Base-by-base conservation (phyloP, 2,888 invertebrate genomes). In the Callimorpha dominula region DNA sequence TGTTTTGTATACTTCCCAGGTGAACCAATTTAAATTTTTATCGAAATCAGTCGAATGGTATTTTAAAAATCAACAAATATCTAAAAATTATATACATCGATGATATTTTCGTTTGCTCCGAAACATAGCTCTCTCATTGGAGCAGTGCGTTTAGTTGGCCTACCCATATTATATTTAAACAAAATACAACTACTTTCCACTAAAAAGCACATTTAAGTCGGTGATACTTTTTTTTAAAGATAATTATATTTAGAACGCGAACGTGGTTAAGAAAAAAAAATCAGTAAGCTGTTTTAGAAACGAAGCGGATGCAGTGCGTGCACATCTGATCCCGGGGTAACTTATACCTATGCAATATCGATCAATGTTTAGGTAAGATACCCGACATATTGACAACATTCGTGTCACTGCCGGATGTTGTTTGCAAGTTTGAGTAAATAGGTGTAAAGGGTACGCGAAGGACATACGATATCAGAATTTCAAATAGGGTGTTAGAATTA, bases 401-500 rank as follows among this genome's bases (percentile, higher is more conserved):
- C 69, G 40, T 8, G 78, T 75, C 76, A 71, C 84, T 87, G 88
- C 91, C 93, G 93, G 93, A 93, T 93, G 92, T 93, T 87, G 81
- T 89, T 91, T 88, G 87, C 88, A 84, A 87, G 83, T 81, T 84
- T 80, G 69, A 73, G 78, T 79, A 81, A 81, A 78, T 81, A 78
- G 84, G 65, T 72, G 76, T 81, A 87, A 90, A 93, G 94, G 93
- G 91, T 90, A 92, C 71, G 76, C 85, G 93, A 94, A 95, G 94
- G 94, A 93, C 94, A 88, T 78, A 78, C 79, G 87, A 87, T 93
- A 93, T 93, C 90, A 77, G 90, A 89, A 92, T 81, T 85, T 83
- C 82, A 87, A 85, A 85, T 81, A 79, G 15, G 71, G 76, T 78
- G 72, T 84, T 82, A 81, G 82, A 85, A 81, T 81, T 71, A 43